phyloP scores from a whole-genome alignment of 2,113 vertebrate genomes.

The Gopherus evgoodei region DNA sequence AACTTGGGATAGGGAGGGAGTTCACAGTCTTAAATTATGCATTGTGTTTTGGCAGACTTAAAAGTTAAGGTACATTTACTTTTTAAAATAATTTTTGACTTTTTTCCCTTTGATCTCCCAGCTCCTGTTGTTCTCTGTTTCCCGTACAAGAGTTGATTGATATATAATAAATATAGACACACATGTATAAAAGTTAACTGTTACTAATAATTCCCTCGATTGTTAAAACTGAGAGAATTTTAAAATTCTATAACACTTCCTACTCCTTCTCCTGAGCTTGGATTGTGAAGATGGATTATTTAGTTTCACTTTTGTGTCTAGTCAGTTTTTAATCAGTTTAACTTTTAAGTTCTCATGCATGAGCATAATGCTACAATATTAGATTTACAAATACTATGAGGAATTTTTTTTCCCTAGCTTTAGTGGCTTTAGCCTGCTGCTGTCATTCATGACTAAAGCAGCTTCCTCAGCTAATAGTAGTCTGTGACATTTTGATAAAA shows the following conservation, averaged over 20 bases:
- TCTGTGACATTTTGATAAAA: background rate
- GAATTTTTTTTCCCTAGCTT: background rate
- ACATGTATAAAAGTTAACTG: no score
- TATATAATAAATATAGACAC: no score
- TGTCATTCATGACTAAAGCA: background rate
- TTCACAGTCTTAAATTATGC: background rate
- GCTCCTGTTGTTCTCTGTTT: background rate
- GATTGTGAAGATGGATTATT: background rate
- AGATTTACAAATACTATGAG: background rate
- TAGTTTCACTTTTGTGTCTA: background rate
- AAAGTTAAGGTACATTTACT: background rate
- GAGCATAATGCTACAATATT: background rate
- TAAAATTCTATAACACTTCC: background rate
- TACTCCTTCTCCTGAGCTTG: background rate
- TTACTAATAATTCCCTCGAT: no score
- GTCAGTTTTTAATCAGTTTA: background rate
- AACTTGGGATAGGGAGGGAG: background rate
- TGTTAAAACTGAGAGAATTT: background rate
- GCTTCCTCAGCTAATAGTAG: background rate
- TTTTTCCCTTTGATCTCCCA: background rate
- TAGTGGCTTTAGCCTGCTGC: background rate
- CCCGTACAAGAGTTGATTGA: background rate
- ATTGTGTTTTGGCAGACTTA: background rate
- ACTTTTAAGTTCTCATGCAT: background rate
- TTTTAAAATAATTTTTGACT: background rate